Evolutionary conservation across 2,888 invertebrate genomes (phyloP).

Genomic region (Brenthis hecate): DNA sequence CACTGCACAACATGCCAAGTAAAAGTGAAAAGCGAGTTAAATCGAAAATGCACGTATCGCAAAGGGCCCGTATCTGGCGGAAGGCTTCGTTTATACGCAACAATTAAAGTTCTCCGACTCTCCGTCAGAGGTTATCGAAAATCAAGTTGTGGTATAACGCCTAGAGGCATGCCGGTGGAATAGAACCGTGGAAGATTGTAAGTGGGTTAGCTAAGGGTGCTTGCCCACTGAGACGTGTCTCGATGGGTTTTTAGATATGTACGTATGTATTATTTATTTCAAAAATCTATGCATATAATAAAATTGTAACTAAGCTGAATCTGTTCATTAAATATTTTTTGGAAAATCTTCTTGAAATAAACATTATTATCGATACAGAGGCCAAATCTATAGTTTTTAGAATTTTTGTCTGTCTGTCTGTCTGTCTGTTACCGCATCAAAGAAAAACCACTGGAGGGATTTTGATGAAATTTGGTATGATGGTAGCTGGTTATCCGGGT

Average conservation of each 20-base stretch:
- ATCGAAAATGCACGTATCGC: constrained; percentile 31
- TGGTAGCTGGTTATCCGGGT: no score
- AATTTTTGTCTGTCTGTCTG: no score
- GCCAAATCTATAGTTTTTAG: no score
- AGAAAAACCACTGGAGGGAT: no score
- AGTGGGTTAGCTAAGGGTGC: constrained; percentile 24
- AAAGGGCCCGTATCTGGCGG: constrained; percentile 26
- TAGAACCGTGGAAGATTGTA: constrained; percentile 31
- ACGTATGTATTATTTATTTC: no score
- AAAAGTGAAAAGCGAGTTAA: constrained; percentile 39
- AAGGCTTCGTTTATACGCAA: constrained; percentile 39
- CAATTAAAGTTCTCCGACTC: constrained; percentile 37
- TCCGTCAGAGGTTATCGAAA: constrained; percentile 38
- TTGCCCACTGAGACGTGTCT: constrained; percentile 7
- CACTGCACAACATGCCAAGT: constrained; percentile 25
- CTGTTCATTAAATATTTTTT: no score
- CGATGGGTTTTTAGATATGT: not conserved
- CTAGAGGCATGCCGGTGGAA: constrained; percentile 24
- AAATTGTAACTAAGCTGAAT: no score
- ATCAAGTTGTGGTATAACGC: constrained; percentile 39
- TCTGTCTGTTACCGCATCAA: no score
- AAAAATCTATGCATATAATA: no score
- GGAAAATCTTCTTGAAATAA: no score
- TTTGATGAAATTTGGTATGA: no score
- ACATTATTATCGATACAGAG: no score